A percentile compares a stretch with the other conserved stretches of the same genome.
Evolutionary conservation across 2,888 invertebrate species (phyloP).

Genomic region (Neoaliturus tenellus): DNA sequence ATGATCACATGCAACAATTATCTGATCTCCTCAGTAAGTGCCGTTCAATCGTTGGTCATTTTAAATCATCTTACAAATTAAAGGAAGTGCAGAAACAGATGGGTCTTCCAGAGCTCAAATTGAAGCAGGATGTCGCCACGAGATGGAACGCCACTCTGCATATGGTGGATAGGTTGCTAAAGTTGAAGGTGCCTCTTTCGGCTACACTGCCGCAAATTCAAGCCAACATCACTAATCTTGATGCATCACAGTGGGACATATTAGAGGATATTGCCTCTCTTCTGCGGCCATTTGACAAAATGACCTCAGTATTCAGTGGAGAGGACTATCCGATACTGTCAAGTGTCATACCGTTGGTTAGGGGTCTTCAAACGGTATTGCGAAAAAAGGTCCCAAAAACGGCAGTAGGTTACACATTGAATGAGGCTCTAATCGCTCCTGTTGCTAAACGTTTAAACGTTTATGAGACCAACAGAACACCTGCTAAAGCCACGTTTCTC

Average conservation of each 20-base stretch:
- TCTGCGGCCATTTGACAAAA: neutral
- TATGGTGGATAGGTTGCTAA: neutral
- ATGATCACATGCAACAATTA: neutral
- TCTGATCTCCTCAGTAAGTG: neutral
- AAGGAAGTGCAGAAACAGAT: constrained; percentile 29
- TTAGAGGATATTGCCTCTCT: neutral
- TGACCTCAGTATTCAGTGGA: neutral
- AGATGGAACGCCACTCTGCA: constrained; percentile 15
- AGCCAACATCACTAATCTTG: neutral
- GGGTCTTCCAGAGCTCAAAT: constrained; percentile 11
- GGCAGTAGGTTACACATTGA: neutral
- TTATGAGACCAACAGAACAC: neutral
- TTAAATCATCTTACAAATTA: constrained; percentile 34
- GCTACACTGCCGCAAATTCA: neutral
- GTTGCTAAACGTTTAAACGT: neutral
- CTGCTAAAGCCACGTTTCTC: constrained; percentile 3
- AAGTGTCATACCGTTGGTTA: neutral
- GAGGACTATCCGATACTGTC: neutral
- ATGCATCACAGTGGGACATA: neutral
- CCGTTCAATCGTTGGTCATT: constrained; percentile 12
- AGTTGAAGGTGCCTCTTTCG: neutral
- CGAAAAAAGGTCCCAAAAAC: neutral
- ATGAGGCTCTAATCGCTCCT: neutral
- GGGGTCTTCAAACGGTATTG: neutral
- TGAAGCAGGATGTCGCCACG: constrained; percentile 11